Conservation (phyloP, 2,888 invertebrate species). For the Agonopterix heracliana region DNA sequence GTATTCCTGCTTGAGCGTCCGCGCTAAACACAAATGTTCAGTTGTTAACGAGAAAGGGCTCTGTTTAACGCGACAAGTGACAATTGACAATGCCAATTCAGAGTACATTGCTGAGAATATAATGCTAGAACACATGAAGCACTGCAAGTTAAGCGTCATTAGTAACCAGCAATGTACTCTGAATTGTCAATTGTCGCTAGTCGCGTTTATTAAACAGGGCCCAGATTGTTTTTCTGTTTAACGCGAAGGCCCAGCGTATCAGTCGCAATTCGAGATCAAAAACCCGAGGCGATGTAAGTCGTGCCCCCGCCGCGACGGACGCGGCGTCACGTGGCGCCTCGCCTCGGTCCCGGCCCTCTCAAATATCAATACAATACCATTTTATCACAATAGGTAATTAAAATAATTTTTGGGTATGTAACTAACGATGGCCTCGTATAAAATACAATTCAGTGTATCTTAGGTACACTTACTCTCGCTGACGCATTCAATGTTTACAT, state of each 20-base stretch:
- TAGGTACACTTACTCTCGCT: not conserved
- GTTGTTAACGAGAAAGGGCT: too few species aligned
- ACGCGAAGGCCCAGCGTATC: constrained; percentile 23
- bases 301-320: constrained; percentile 21
- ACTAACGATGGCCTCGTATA: constrained; percentile 37
- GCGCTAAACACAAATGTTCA: not conserved
- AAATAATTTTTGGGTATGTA: constrained; percentile 31
- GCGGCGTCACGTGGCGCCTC: constrained; percentile 4
- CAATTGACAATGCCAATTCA: too few species aligned
- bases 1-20: constrained; percentile 18
- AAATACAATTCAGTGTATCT: not conserved
- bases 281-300: constrained; percentile 33
- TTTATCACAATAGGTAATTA: constrained; percentile 41
- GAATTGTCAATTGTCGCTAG: too few species aligned
- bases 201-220: too few species aligned
- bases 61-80: too few species aligned
- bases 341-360: not conserved
- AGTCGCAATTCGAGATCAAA: constrained; percentile 63
- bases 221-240: too few species aligned
- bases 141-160: too few species aligned
- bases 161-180: too few species aligned
- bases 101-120: too few species aligned
- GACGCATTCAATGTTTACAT: too few species aligned
- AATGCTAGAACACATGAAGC: too few species aligned
- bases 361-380: constrained; percentile 29